A percentile compares a stretch with the other conserved stretches of the same genome.
phyloP scores from a whole-genome alignment of 2,113 vertebrate species.

The Gymnogyps californianus region DNA sequence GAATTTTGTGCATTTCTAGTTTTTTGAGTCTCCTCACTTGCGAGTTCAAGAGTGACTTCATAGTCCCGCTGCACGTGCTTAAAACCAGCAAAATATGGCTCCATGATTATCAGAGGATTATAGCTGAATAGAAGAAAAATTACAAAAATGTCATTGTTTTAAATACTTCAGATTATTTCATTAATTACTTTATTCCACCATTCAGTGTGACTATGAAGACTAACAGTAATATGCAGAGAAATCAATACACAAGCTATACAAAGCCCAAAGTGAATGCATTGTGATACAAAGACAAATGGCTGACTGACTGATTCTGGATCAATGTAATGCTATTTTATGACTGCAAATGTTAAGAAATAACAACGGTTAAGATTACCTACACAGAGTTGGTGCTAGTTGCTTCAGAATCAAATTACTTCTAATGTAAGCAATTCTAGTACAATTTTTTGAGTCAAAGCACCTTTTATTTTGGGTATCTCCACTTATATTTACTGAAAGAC shows the following conservation, averaged over 20 bases:
- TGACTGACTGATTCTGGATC: background rate
- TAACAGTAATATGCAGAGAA: background rate
- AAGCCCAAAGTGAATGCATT: background rate
- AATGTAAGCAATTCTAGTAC: background rate
- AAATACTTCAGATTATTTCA: background rate
- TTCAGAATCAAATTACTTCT: background rate
- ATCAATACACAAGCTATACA: background rate
- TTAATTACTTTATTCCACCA: background rate
- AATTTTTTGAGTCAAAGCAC: background rate
- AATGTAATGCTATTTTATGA: background rate
- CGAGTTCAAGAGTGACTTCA: constrained; percentile 58
- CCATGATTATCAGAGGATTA: constrained; percentile 75
- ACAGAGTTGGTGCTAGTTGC: background rate
- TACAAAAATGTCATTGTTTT: background rate
- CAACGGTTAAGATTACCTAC: background rate
- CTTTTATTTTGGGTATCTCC: background rate
- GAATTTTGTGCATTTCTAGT: constrained; percentile 65
- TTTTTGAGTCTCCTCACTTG: constrained; percentile 55
- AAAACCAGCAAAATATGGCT: constrained; percentile 83
- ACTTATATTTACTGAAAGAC: background rate
- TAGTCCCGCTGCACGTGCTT: constrained; percentile 76
- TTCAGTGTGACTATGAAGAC: background rate
- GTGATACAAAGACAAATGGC: background rate
- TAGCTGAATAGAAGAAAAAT: constrained; percentile 27
- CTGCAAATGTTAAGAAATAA: background rate